These are phyloP conservation scores for Tetragnatha versicolor DNA, from an alignment of 1,140 invertebrate genomes.

Conservation along the genomic window DNA sequence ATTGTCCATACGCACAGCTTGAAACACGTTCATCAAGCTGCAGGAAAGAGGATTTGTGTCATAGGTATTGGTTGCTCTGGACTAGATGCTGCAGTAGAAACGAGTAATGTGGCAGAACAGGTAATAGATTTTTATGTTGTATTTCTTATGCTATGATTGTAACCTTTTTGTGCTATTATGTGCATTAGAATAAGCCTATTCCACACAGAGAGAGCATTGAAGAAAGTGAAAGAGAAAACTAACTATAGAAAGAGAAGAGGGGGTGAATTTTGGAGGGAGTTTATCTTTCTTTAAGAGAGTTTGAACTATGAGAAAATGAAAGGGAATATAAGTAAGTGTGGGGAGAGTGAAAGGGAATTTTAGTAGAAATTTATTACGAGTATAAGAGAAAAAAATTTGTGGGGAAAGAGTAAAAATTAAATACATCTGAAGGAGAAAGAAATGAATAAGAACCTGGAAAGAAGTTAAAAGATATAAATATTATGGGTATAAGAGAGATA, in stretches of 20 bases:
- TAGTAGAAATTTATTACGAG: too few relatives aligned
- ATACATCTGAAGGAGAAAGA: too few relatives aligned
- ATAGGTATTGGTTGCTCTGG: slow-evolving; percentile 36
- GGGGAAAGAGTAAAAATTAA: too few relatives aligned
- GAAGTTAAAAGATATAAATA: too few relatives aligned
- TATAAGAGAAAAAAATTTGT: too few relatives aligned
- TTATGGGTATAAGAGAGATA: too few relatives aligned
- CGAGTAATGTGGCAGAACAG: slow-evolving; percentile 27
- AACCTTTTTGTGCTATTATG: not conserved
- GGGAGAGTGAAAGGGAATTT: too few relatives aligned
- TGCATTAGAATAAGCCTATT: not conserved
- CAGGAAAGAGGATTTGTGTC: slow-evolving; percentile 16
- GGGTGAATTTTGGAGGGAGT: too few relatives aligned
- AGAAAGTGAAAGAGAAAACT: not conserved
- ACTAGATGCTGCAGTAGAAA: slow-evolving; percentile 40
- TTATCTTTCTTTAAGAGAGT: too few relatives aligned
- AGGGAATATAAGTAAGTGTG: too few relatives aligned
- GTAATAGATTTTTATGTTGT: slow-evolving; percentile 24
- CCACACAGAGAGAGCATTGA: not conserved
- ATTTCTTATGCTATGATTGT: not conserved
- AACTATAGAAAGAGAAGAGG: not conserved
- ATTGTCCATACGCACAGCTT: slow-evolving; percentile 64
- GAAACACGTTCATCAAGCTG: not conserved
- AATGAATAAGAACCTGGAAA: too few relatives aligned
- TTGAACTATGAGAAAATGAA: too few relatives aligned